phyloP scores from a whole-genome alignment of 2,797 vertebrate genomes.

The Dipus sagitta region DNA sequence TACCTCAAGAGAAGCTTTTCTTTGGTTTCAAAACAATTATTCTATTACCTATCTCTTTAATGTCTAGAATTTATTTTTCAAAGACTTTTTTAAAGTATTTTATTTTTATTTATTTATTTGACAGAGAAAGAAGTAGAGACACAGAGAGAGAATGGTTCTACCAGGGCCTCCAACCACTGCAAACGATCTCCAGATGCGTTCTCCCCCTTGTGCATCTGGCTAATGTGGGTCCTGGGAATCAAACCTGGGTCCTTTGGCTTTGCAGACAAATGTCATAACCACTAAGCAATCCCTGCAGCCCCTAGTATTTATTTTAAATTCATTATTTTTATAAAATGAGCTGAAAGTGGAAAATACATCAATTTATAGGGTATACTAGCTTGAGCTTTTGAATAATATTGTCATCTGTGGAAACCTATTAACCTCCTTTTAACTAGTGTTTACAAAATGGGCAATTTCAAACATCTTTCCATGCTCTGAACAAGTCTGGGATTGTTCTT shows the following conservation, averaged over 20 bases:
- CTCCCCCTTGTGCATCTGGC: too few species aligned
- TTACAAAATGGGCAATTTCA: slow-evolving; percentile 36
- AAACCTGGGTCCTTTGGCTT: too few species aligned
- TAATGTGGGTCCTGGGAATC: too few species aligned
- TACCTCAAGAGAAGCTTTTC: slow-evolving; percentile 14
- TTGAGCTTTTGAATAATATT: slow-evolving; percentile 9
- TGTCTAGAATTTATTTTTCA: background rate
- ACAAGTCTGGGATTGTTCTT: background rate
- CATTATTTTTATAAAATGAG: background rate
- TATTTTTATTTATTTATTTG: too few species aligned
- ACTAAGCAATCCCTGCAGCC: too few species aligned
- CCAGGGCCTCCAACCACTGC: too few species aligned
- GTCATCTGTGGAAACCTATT: background rate
- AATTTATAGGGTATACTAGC: background rate
- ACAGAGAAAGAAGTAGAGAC: too few species aligned
- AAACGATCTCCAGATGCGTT: too few species aligned
- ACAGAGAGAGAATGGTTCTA: too few species aligned
- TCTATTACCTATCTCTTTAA: background rate
- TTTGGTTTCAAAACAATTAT: slow-evolving; percentile 24
- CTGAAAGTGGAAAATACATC: background rate
- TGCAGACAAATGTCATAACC: too few species aligned
- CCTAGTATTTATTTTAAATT: background rate
- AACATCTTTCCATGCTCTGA: background rate
- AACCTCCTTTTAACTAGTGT: background rate
- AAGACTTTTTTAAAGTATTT: background rate